phyloP scores from a whole-genome alignment of 2,888 invertebrate species.

The Agriotes lineatus region DNA sequence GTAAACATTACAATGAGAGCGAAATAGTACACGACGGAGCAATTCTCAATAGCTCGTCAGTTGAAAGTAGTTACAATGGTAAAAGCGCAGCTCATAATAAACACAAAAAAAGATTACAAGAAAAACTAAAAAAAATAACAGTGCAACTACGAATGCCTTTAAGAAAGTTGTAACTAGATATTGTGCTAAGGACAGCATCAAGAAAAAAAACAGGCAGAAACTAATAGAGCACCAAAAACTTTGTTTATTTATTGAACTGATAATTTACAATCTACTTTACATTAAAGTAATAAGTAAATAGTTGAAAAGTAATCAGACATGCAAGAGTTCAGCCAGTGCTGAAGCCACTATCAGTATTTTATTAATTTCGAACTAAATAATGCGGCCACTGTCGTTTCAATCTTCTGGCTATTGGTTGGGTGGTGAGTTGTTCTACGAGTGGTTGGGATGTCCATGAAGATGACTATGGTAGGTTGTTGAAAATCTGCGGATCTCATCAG shows the following conservation, averaged over 20 bases:
- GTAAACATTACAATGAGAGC: no score
- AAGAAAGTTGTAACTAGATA: no score
- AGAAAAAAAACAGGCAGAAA: no score
- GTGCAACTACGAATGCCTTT: no score
- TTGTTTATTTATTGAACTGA: not conserved
- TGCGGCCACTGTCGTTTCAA: not conserved
- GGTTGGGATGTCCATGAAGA: not conserved
- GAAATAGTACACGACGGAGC: no score
- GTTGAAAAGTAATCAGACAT: not conserved
- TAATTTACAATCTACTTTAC: not conserved
- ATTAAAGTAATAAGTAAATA: not conserved
- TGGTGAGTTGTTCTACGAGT: not conserved
- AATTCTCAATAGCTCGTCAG: no score
- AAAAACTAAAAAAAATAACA: no score
- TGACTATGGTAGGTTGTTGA: not conserved
- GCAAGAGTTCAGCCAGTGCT: not conserved
- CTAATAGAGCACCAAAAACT: no score
- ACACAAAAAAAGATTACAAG: no score
- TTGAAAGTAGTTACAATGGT: no score
- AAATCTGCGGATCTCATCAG: conserved; percentile 5
- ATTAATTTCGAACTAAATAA: not conserved
- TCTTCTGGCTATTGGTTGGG: not conserved
- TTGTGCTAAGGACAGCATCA: no score
- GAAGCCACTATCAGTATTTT: not conserved
- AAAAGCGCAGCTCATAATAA: no score